Evolutionary conservation across 1,140 invertebrate species (phyloP), one percentile per base, ranked within the genome.

Genomic region (Bombus polaris): DNA sequence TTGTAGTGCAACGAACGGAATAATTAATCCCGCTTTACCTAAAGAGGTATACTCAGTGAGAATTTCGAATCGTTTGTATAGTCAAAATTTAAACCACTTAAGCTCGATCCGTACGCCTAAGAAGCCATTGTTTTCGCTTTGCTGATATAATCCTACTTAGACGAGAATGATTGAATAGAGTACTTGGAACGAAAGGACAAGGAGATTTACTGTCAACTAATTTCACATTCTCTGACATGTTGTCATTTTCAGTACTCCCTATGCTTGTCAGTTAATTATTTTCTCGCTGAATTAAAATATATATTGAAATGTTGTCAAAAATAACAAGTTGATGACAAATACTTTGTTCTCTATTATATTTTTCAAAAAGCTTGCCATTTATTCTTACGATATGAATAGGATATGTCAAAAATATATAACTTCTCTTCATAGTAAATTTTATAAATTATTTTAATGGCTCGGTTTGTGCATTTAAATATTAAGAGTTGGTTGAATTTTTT

Each of bases 51-150:
- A 25, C 3, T 18, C 28, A 28, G 3, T 37, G 35, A 13, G 57
- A 47, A 59, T 74, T 78, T 37, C 25, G 44, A 57, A 65, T 57
- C 44, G 39, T 42, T 39, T 78, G 35, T n/a, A n/a, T 62, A 78
- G 74, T 42, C 81, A 73, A 86, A 77, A 65, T 59, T 78, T 32
- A 72, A 77, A 42, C 73, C 66, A 35, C 74, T 82, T 83, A 32
- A 78, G 81, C 25, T 57, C 25, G 13, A 83, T 83, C 71, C 68
- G 57, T 47, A 57, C 32, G 35, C 53, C 57, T 83, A 78, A 83
- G 81, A 87, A 53, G 73, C 74, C 68, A 71, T 86, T 86, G 81
- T 83, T 25, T 47, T 42, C 42, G 81, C 35, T 47, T 39, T 74
- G 59, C 73, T 28, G 44, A 70, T 71, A 79, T 77, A 86, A 72